Percentiles rank a stretch among this genome's conserved stretches.
These are phyloP conservation scores for Dexiosoma caninum DNA, from an alignment of 2,888 invertebrate genomes.

Conservation along the genomic window DNA sequence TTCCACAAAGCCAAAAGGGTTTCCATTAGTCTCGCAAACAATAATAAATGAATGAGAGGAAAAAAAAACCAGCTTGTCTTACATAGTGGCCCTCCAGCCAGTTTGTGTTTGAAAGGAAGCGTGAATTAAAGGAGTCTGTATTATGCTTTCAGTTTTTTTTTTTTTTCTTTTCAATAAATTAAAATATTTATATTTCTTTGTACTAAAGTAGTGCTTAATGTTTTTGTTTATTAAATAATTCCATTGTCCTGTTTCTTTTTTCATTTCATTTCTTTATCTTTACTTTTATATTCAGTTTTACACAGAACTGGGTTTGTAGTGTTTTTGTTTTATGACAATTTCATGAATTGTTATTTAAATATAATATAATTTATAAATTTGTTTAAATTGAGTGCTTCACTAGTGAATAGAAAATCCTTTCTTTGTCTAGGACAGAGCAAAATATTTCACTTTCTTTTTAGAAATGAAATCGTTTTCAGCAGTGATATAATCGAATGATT, in stretches of 20 bases:
- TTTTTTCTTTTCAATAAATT: too few species aligned
- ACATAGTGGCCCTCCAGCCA: constrained; percentile 16
- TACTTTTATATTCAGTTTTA: constrained; percentile 27
- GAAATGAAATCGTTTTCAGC: too few species aligned
- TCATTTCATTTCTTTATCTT: too few species aligned
- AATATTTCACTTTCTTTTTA: too few species aligned
- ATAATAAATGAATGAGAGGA: constrained; percentile 20
- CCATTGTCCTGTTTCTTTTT: constrained; percentile 33
- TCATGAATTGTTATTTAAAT: not conserved
- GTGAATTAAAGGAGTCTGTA: constrained; percentile 56
- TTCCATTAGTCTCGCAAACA: not conserved
- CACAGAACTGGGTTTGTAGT: constrained; percentile 4
- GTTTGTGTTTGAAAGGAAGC: constrained; percentile 40
- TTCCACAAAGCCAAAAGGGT: constrained; percentile 36
- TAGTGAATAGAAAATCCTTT: not conserved
- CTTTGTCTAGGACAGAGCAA: too few species aligned
- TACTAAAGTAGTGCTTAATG: constrained; percentile 4
- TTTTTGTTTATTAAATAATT: constrained; percentile 21
- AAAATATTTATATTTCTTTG: not conserved
- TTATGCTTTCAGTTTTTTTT: constrained; percentile 8
- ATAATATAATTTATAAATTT: too few species aligned
- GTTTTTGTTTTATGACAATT: not conserved
- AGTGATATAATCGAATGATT: too few species aligned
- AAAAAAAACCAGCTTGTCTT: constrained; percentile 4
- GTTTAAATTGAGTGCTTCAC: too few species aligned